Percentiles rank a stretch among this genome's conserved stretches.
Conservation (phyloP, 2,113 vertebrate species). For the Sprattus sprattus region DNA sequence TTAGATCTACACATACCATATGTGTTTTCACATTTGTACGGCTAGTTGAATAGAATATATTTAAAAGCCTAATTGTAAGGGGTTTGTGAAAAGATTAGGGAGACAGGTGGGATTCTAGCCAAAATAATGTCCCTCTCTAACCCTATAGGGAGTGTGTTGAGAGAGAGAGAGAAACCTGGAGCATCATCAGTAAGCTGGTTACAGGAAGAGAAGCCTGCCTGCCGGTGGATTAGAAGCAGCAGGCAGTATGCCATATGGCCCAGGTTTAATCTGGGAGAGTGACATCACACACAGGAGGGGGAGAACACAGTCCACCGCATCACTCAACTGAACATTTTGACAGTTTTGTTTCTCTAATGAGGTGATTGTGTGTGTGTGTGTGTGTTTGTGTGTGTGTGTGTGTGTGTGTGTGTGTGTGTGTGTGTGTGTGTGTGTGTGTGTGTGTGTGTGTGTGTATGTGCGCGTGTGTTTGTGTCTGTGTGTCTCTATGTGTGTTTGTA, state of each 20-base stretch:
- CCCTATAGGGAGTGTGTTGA: background rate
- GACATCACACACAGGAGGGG: slow-evolving; percentile 62
- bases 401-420: background rate
- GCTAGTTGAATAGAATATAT: background rate
- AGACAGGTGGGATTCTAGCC: background rate
- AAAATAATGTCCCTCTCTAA: background rate
- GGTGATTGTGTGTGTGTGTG: background rate
- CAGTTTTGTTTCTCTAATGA: background rate
- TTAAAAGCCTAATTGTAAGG: background rate
- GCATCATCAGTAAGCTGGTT: background rate
- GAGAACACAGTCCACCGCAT: slow-evolving; percentile 43
- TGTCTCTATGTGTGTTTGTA: background rate
- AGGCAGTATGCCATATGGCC: slow-evolving; percentile 65
- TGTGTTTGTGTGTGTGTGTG: background rate
- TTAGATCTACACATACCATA: background rate
- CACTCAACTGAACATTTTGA: background rate
- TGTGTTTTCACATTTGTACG: background rate
- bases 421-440: background rate
- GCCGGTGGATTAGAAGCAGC: slow-evolving; percentile 59
- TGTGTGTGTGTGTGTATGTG: background rate
- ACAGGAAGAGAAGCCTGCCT: slow-evolving; percentile 29
- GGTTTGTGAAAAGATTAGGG: background rate
- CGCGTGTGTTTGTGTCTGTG: background rate
- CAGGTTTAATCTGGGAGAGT: slow-evolving; percentile 64
- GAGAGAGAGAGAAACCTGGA: slow-evolving; percentile 11